Evolutionary conservation across 2,113 vertebrate species (phyloP).

Genomic region (Halichoeres trimaculatus): DNA sequence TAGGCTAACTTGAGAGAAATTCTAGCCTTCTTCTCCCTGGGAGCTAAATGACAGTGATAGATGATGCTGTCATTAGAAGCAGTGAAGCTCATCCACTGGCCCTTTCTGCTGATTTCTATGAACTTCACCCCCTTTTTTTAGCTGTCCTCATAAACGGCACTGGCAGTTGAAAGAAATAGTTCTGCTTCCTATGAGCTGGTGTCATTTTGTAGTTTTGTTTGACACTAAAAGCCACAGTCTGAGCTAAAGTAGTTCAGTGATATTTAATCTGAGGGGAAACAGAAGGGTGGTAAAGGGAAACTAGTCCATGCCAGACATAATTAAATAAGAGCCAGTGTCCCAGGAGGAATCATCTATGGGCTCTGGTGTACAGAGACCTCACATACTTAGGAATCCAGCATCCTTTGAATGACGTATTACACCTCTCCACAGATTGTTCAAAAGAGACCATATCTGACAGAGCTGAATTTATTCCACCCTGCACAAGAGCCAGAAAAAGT

Average conservation of each 20-base stretch:
- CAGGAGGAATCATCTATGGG: constrained; percentile 22
- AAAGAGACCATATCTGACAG: constrained; percentile 54
- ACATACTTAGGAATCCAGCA: constrained; percentile 30
- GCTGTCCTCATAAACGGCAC: constrained; percentile 22
- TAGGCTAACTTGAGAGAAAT: constrained; percentile 33
- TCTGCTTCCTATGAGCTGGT: neutral
- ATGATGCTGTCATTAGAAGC: constrained; percentile 68
- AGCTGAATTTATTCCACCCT: constrained; percentile 54
- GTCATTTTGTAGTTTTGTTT: constrained; percentile 21
- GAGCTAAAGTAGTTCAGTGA: neutral
- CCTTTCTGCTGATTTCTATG: constrained; percentile 53
- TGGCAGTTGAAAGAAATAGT: constrained; percentile 7
- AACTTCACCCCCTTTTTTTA: constrained; percentile 34
- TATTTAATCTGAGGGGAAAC: constrained; percentile 8
- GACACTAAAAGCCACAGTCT: neutral
- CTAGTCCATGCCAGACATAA: constrained; percentile 16
- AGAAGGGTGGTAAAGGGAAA: constrained; percentile 3
- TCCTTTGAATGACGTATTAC: constrained; percentile 9
- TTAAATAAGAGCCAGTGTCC: constrained; percentile 22
- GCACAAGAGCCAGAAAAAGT: constrained; percentile 41
- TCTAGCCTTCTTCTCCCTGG: constrained; percentile 45
- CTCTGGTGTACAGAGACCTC: constrained; percentile 2
- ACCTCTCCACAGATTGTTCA: constrained; percentile 42
- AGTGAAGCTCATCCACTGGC: constrained; percentile 60
- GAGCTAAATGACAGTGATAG: constrained; percentile 63